phyloP scores from a whole-genome alignment of 64 coral and sea anemone species.

The Pocillopora damicornis region DNA sequence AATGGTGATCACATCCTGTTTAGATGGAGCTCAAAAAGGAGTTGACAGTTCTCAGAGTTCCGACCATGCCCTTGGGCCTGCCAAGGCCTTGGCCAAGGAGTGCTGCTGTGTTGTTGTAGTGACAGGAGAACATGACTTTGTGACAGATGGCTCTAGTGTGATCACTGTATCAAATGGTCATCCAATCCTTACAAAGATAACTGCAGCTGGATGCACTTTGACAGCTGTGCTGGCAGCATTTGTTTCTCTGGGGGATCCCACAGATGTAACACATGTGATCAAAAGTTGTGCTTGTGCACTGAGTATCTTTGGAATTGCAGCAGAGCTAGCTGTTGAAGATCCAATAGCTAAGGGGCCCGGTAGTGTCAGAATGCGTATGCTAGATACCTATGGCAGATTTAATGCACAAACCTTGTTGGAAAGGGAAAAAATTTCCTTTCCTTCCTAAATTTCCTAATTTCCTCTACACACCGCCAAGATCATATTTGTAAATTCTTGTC shows the following conservation, averaged over 20 bases:
- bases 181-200: slow-evolving; percentile 37
- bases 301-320: slow-evolving; percentile 51
- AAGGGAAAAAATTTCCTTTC: slow-evolving; percentile 39
- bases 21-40: slow-evolving; percentile 44
- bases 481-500: neutral
- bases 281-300: slow-evolving; percentile 42
- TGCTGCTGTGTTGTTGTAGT: slow-evolving; percentile 32
- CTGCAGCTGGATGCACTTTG: slow-evolving; percentile 37
- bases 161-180: slow-evolving; percentile 36
- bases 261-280: slow-evolving; percentile 31
- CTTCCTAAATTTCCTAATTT: too few species aligned
- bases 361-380: slow-evolving; percentile 48
- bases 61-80: slow-evolving; percentile 5
- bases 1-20: neutral
- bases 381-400: slow-evolving; percentile 41
- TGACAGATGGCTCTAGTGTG: slow-evolving; percentile 23
- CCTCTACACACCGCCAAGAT: neutral
- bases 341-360: slow-evolving; percentile 26
- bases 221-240: slow-evolving; percentile 29
- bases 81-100: slow-evolving; percentile 4
- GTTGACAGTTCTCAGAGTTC: slow-evolving; percentile 48
- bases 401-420: slow-evolving; percentile 1
- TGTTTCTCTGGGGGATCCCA: slow-evolving; percentile 38
- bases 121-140: slow-evolving; percentile 14
- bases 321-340: slow-evolving; percentile 32